Evolutionary conservation across 2,888 invertebrate genomes (phyloP), one percentile per base, ranked within the genome.

Genomic region (Poecilobothrus nobilitatus): DNA sequence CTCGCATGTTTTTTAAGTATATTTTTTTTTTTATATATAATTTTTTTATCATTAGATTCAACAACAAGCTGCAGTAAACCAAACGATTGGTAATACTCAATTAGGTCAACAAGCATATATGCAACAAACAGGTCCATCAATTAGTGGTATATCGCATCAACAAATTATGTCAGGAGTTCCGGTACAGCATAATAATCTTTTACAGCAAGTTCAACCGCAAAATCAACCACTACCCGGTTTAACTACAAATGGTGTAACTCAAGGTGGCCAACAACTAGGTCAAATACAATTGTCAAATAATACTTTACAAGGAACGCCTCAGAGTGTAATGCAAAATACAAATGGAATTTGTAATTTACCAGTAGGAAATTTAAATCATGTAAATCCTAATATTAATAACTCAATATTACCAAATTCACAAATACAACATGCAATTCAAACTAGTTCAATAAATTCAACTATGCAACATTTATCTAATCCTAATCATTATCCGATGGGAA

Each of bases 361-460:
- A 66, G 67, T 64, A 10, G 69, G 18, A 66, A 71, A 20, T 73
- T 78, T 71, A 75, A 78, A 70, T 76, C 74, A 66, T 76, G 71
- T 27, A 15, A 27, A 27, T 22, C 22, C 33, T 21, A 22, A 64
- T 10, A 22, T 64, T 7, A 27, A 33, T 22, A 33, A 64, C 8
- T 21, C 22, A 12, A 22, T 27, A 69, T 78, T 78, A 72, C 71
- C 79, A 69, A 79, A 78, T 70, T 77, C 78, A 62, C 79, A 79
- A 74, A 78, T 78, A 78, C 64, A 22, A 27, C 27, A 33, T 33
- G 21, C 33, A 8, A 9, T 22, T 15, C 27, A 22, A 27, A 20
- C 64, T 21, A 22, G 64, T 64, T 64, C 64, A 64, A 33, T 64
- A 27, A 33, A 64, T 64, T 64, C 64, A 64, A 21, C 12, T 21